Base-by-base conservation (phyloP, 2,888 invertebrate species). In the Lasiommata megera region DNA sequence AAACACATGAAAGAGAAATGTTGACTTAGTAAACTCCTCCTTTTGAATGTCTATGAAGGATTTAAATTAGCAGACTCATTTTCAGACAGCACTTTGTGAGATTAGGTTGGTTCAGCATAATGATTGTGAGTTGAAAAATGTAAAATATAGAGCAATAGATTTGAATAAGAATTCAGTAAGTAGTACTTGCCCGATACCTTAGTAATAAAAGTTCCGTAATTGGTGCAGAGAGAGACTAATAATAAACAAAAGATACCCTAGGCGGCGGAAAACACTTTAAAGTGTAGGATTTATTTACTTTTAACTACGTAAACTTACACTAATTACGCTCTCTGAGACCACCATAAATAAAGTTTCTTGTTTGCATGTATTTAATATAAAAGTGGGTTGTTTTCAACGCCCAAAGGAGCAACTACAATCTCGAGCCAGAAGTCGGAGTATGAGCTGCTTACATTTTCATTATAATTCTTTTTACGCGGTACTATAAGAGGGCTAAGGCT, bases 251-350 rank as follows among this genome's bases (percentile, higher is more conserved):
- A 40, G 40, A 31, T 31, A 52, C 52, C n/a, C 31, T 31, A 41
- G 52, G 41, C 28, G 18, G 17, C 7, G 18, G 34, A 43, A 54
- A 18, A 58, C 34, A 53, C 41, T 41, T 34, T 54, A 18, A 29
- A 36, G 53, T 31, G 1, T 23, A 43, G 47, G 48, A 58, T 43
- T 31, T 54, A 58, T 50, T 29, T 43, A 46, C 47, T 48, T 55
- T 55, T 37, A 48, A 58, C 58, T 54, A 38, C 12, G 43, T 47
- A 43, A 50, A 54, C 41, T 50, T 29, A 43, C 52, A 52, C 52
- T 52, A 52, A 52, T 52, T 52, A 52, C 52, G 12, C 9, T 52
- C 16, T 41, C 41, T 41, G 51, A 52, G 52, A 52, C 40, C 12
- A 31, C 29, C 6, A 52, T 52, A 37, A 52, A 41, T 52, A 41